Conservation (phyloP, 2,888 invertebrate genomes). For the Mactromeris polynyma region DNA sequence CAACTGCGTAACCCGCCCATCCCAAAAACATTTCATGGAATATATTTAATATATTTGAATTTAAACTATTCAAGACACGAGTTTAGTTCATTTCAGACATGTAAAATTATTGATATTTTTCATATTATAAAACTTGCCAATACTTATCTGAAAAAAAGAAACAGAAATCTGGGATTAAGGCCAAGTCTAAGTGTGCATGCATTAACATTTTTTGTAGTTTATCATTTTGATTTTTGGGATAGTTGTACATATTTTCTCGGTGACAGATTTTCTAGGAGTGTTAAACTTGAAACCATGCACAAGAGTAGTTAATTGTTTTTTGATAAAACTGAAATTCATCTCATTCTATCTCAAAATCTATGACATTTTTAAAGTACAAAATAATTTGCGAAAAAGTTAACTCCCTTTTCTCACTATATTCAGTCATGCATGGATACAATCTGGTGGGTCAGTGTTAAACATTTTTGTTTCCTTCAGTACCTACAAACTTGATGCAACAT, state of each 20-base stretch:
- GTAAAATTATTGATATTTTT: constrained; percentile 6
- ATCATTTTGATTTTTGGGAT: neutral
- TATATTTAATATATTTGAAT: too few relatives aligned
- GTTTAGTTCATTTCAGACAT: neutral
- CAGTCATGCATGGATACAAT: too few relatives aligned
- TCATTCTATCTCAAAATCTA: too few relatives aligned
- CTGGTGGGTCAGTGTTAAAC: too few relatives aligned
- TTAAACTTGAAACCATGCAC: neutral
- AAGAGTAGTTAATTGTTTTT: too few relatives aligned
- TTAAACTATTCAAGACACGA: neutral
- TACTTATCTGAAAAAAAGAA: neutral
- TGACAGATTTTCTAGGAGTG: neutral
- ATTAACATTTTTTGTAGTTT: constrained; percentile 10
- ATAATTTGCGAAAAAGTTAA: too few relatives aligned
- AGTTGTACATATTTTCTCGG: constrained; percentile 7
- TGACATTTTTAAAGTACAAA: too few relatives aligned
- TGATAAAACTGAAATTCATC: too few relatives aligned
- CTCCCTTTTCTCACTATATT: too few relatives aligned
- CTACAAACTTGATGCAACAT: too few relatives aligned
- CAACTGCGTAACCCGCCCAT: neutral
- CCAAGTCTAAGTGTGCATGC: constrained; percentile 28
- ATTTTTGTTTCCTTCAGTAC: too few relatives aligned
- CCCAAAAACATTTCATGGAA: neutral
- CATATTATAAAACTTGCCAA: constrained; percentile 2
- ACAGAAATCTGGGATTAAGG: constrained; percentile 20